These are phyloP conservation scores for Phymastichus coffea DNA, from an alignment of 1,140 invertebrate species.

Conservation along the genomic window DNA sequence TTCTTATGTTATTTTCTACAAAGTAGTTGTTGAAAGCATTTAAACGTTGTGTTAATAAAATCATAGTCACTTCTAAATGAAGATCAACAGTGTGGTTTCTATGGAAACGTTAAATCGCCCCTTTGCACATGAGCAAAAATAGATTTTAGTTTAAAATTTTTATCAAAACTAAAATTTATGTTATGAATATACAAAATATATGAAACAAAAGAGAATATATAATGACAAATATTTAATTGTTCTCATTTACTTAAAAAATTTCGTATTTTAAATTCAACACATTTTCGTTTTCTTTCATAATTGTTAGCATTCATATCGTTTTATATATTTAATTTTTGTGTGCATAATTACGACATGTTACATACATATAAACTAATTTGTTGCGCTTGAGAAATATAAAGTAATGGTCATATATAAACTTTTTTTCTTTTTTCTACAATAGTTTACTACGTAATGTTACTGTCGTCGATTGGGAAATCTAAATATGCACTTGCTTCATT, in stretches of 20 bases:
- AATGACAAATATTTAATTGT: constrained; percentile 16
- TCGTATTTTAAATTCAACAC: not conserved
- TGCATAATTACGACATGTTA: constrained; percentile 28
- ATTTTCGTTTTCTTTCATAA: not conserved
- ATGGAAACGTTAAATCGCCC: constrained; percentile 21
- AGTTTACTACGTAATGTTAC: constrained; percentile 28
- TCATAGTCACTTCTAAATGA: not conserved
- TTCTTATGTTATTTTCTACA: constrained; percentile 2
- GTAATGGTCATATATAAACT: constrained; percentile 24
- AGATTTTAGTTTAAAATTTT: constrained; percentile 20
- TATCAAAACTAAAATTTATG: no score
- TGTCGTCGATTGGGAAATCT: constrained; percentile 23
- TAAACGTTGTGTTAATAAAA: constrained; percentile 13
- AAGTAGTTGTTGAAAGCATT: constrained; percentile 9
- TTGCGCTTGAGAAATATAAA: constrained; percentile 29
- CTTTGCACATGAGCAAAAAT: not conserved
- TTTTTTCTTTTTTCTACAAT: constrained; percentile 13
- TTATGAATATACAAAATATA: no score
- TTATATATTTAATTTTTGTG: constrained; percentile 23
- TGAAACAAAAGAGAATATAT: constrained; percentile 19
- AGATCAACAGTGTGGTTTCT: constrained; percentile 26
- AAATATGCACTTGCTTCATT: constrained; percentile 22
- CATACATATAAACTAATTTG: constrained; percentile 30
- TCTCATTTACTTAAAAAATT: no score
- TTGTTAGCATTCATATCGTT: constrained; percentile 27